Evolutionary conservation across 2,797 vertebrate genomes (phyloP).

Genomic region (Pseudochaenichthys georgianus): DNA sequence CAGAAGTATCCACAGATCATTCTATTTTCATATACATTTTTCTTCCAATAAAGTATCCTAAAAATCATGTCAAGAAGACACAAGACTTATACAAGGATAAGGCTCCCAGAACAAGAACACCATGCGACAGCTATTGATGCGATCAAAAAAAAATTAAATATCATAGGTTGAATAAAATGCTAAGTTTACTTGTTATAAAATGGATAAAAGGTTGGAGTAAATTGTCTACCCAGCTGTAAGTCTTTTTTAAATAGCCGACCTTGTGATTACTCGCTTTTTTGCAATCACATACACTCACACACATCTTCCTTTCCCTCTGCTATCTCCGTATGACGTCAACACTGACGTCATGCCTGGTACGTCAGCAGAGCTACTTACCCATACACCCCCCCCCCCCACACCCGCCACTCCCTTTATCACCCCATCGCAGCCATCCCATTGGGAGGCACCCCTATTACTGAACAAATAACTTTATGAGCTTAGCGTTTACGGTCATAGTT

Average conservation of each 20-base stretch:
- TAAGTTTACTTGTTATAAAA: neutral
- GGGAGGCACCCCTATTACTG: slow-evolving; percentile 9
- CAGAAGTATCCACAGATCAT: neutral
- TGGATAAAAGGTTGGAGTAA: too few relatives aligned
- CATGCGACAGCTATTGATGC: neutral
- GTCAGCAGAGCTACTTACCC: slow-evolving; percentile 35
- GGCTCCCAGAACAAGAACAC: neutral
- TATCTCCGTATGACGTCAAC: slow-evolving; percentile 49
- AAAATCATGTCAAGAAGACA: neutral
- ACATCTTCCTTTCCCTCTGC: slow-evolving; percentile 43
- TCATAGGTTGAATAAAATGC: neutral
- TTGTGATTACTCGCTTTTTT: slow-evolving; percentile 38
- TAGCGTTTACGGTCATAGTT: neutral
- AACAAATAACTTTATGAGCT: neutral
- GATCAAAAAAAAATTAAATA: neutral
- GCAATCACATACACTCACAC: slow-evolving; percentile 24
- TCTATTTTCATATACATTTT: neutral
- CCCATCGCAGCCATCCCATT: neutral
- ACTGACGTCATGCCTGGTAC: slow-evolving; percentile 45
- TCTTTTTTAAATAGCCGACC: slow-evolving; percentile 49
- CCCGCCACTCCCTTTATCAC: neutral
- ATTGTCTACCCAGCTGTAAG: neutral
- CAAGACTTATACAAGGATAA: neutral
- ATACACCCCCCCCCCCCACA: neutral
- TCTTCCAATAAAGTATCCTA: neutral